Evolutionary conservation across 2,888 invertebrate genomes (phyloP).

Genomic region (Chrysomela aeneicollis): DNA sequence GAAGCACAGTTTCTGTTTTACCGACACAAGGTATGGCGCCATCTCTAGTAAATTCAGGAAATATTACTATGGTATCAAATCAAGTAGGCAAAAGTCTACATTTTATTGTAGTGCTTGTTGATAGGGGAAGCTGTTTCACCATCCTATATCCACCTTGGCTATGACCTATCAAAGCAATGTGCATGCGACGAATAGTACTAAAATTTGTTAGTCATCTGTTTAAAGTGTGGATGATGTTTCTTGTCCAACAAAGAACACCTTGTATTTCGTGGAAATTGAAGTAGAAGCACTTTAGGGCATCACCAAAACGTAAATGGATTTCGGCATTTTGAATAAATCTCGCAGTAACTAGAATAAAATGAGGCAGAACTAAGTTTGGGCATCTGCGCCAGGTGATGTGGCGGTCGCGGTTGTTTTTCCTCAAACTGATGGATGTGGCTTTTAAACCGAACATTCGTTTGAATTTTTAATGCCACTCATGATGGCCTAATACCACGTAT

Average conservation of each 20-base stretch:
- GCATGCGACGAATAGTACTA: too few relatives aligned
- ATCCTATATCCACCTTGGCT: too few relatives aligned
- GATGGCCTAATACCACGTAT: neutral
- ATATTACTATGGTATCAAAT: too few relatives aligned
- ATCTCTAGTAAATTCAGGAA: too few relatives aligned
- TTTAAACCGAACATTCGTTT: slow-evolving; percentile 22
- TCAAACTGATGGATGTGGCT: slow-evolving; percentile 35
- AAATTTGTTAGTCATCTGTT: too few relatives aligned
- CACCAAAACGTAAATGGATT: neutral
- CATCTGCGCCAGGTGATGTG: slow-evolving; percentile 39
- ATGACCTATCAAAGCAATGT: too few relatives aligned
- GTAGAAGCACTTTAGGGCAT: neutral
- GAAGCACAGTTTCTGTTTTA: too few relatives aligned
- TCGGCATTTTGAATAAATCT: slow-evolving; percentile 5
- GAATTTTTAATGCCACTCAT: slow-evolving; percentile 15
- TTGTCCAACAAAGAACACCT: neutral
- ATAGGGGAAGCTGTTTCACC: too few relatives aligned
- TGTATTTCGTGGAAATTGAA: neutral
- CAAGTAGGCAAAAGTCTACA: too few relatives aligned
- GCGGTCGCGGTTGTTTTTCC: slow-evolving; percentile 25
- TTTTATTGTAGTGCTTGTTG: too few relatives aligned
- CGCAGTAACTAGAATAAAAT: neutral
- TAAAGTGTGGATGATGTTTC: too few relatives aligned
- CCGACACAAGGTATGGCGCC: too few relatives aligned
- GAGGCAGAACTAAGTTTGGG: slow-evolving; percentile 22